Evolutionary conservation across 30 jellyfish, hydroid and myxozoan genomes (phyloP), one percentile per base, ranked within the genome.

Genomic region (Hydra vulgaris): DNA sequence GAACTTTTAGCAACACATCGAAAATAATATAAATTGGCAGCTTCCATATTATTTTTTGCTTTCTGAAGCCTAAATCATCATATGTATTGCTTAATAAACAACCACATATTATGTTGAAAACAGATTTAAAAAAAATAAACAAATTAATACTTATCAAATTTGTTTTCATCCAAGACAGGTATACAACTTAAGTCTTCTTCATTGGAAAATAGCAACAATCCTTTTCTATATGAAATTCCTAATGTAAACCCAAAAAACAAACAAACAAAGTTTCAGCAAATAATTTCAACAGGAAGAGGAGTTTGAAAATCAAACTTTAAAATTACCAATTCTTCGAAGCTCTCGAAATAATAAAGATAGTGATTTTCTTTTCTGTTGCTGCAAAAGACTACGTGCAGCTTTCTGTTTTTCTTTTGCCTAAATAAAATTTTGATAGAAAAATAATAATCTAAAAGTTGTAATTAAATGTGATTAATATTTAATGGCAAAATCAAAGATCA

Each of bases 211-310:
- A 70, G 0, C 17, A 22, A 85, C 15, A 80, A 18, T 22, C 96
- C 97, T 73, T 85, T 90, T 27, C 97, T 87, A 68, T 90, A 90
- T 17, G 97, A 90, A 61, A 90, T 53, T 19, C 97, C 97, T 90
- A 53, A 16, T 69, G 82, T 18, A 26, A 54, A 55, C 26, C 17
- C 0, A 15, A 53, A 61, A 18, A 15, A 76, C 17, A 40, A 40
- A 40, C 61, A 40, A 40, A 40, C 61, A 5, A 24, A 0, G 12
- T 40, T 40, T 12, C 12, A 8, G 15, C 72, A n/a, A 16, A n/a
- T 56, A n/a, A 56, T 17, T 17, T 56, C 17, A 56, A 56, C n/a
- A n/a, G n/a, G n/a, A n/a, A n/a, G n/a, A n/a, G n/a, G n/a, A n/a
- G n/a, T n/a, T n/a, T n/a, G 15, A 15, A 20, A 20, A 69, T 3